A percentile compares a stretch with the other conserved stretches of the same genome.
Evolutionary conservation across 2,113 vertebrate genomes (phyloP).

Genomic region (Grallaria varia): DNA sequence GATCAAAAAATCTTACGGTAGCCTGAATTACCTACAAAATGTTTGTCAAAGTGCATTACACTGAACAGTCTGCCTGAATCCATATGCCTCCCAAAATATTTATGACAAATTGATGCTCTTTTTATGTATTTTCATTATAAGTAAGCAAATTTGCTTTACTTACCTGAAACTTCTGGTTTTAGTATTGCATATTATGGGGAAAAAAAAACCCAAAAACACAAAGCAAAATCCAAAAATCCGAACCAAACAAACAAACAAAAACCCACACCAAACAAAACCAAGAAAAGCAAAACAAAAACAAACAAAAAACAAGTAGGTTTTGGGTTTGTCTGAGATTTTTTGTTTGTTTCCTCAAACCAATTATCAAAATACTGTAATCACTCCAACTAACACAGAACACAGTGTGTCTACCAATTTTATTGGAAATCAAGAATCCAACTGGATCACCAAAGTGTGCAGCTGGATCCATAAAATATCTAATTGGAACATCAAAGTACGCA

Average conservation of each 20-base stretch:
- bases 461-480: constrained; percentile 32
- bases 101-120: background rate
- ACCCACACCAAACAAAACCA: background rate
- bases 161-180: background rate
- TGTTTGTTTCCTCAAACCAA: background rate
- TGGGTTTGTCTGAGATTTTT: accelerated
- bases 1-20: background rate
- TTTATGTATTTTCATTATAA: background rate
- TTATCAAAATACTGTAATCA: background rate
- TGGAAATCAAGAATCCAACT: constrained; percentile 8
- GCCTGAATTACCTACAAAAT: background rate
- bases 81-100: background rate
- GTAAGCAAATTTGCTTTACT: background rate
- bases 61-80: background rate
- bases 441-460: constrained; percentile 14
- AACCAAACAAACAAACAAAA: background rate
- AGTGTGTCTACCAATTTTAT: background rate
- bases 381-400: background rate
- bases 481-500: background rate
- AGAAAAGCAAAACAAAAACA: background rate
- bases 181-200: background rate
- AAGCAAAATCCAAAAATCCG: background rate
- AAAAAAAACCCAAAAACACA: background rate
- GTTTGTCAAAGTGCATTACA: background rate
- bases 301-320: background rate